Base-by-base conservation (phyloP, 2,888 invertebrate genomes). In the Portevinia maculata region DNA sequence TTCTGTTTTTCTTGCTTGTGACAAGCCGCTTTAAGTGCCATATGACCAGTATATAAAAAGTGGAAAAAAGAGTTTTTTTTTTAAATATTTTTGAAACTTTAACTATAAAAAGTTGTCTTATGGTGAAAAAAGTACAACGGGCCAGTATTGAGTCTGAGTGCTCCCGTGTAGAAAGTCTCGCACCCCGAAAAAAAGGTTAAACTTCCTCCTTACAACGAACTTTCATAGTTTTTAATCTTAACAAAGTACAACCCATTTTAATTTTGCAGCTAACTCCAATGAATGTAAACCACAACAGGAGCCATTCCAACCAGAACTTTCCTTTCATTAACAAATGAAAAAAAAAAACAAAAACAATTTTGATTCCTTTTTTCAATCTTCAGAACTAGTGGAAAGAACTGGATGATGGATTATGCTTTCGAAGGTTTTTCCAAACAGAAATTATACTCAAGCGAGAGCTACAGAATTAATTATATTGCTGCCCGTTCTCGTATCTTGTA, bases 331-430 rank as follows among this genome's bases (percentile, higher is more conserved):
- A n/a, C n/a, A 30, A 17, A 39, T 17, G 6, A 64, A 28, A 11
- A 13, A 28, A 41, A 59, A 60, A 48, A 46, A 32, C 17, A 46
- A 13, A 52, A n/a, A 13, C 1, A 32, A 30, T 32, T 17, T 53
- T n/a, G 11, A 24, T 5, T 24, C 5, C 5, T 24, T 5, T 34
- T 44, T 55, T 67, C 34, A 67, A 67, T 67, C 46, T 30, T 17
- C 34, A 7, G 15, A 67, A 44, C 67, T 24, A 55, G 24, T 37
- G 24, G 11, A 24, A 15, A 21, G 34, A 32, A 46, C 55, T 24
- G n/a, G 46, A 24, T 67, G 55, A 67, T 67, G 53, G 24, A 55
- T 46, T 67, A 67, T 67, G 44, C 55, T 34, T 34, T 55, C 13
- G 6, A 28, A 17, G 17, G n/a, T 57, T 7, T 37, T 3, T 39